A percentile compares a stretch with the other conserved stretches of the same genome.
Conservation (phyloP, 1,140 invertebrate genomes). For the Drosophila santomea region DNA sequence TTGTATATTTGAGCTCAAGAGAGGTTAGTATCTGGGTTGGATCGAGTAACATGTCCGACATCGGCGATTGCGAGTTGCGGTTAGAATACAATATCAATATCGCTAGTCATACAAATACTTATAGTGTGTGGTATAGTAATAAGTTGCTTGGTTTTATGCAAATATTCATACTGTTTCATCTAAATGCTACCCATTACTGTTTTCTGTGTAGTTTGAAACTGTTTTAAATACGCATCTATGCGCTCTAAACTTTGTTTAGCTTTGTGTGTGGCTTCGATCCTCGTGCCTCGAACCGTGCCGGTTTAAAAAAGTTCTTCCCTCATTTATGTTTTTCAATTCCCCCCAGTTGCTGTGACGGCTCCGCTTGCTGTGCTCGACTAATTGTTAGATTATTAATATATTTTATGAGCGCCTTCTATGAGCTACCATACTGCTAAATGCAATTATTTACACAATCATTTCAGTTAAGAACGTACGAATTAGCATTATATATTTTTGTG, state of each 20-base stretch:
- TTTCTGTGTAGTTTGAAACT: slow-evolving; percentile 38
- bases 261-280: slow-evolving; percentile 12
- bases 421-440: slow-evolving; percentile 53
- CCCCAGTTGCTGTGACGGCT: slow-evolving; percentile 64
- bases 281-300: not conserved
- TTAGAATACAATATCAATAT: slow-evolving; percentile 54
- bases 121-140: slow-evolving; percentile 50
- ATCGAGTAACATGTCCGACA: slow-evolving; percentile 23
- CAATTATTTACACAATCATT: slow-evolving; percentile 71
- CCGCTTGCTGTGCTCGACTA: slow-evolving; percentile 60
- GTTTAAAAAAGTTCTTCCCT: slow-evolving; percentile 50
- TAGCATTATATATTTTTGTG: slow-evolving; percentile 25
- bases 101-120: slow-evolving; percentile 46
- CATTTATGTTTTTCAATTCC: not conserved
- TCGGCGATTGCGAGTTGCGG: slow-evolving; percentile 40
- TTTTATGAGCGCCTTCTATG: slow-evolving; percentile 33
- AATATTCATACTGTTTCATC: slow-evolving; percentile 68
- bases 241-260: slow-evolving; percentile 49
- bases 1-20: slow-evolving; percentile 23
- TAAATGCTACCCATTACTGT: slow-evolving; percentile 70
- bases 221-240: slow-evolving; percentile 28
- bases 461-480: slow-evolving; percentile 41
- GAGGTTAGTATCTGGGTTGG: slow-evolving; percentile 12
- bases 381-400: slow-evolving; percentile 9
- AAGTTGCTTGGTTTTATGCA: slow-evolving; percentile 33